Conservation (phyloP, 2,797 vertebrate genomes). For the Thaleichthys pacificus region DNA sequence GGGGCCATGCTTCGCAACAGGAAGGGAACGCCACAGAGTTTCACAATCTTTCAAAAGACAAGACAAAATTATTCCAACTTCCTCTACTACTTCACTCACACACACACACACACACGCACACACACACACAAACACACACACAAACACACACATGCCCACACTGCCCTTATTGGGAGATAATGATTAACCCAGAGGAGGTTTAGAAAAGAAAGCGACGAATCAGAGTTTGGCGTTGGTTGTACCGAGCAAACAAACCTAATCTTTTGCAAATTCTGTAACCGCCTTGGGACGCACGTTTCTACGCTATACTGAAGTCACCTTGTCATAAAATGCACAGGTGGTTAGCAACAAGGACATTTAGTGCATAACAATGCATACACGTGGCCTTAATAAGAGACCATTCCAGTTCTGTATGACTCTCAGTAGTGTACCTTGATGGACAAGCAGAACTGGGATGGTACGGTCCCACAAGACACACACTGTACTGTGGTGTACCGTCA, state of each 20-base stretch:
- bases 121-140: conserved; percentile 38
- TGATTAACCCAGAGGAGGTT: conserved; percentile 70
- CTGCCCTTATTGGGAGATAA: conserved; percentile 56
- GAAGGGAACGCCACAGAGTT: conserved; percentile 52
- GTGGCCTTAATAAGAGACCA: background rate
- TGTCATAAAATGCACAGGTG: conserved; percentile 4
- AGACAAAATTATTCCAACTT: conserved; percentile 50
- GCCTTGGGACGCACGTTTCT: too few relatives aligned
- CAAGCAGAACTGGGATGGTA: too few relatives aligned
- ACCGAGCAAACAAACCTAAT: conserved; percentile 59
- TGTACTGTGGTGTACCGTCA: too few relatives aligned
- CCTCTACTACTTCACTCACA: conserved; percentile 39
- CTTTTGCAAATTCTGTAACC: conserved; percentile 22
- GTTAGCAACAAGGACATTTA: background rate
- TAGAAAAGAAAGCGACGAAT: conserved; percentile 47
- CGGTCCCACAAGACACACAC: background rate
- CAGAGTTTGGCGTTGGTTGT: conserved; percentile 28
- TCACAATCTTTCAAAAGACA: conserved; percentile 47
- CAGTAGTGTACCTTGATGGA: background rate
- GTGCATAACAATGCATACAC: background rate
- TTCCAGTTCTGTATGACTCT: background rate
- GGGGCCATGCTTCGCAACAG: conserved; percentile 24
- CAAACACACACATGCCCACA: conserved; percentile 19
- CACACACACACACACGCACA: conserved; percentile 22
- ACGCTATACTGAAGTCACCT: background rate